Conservation (phyloP, 2,113 vertebrate genomes). For the Tyto alba region DNA sequence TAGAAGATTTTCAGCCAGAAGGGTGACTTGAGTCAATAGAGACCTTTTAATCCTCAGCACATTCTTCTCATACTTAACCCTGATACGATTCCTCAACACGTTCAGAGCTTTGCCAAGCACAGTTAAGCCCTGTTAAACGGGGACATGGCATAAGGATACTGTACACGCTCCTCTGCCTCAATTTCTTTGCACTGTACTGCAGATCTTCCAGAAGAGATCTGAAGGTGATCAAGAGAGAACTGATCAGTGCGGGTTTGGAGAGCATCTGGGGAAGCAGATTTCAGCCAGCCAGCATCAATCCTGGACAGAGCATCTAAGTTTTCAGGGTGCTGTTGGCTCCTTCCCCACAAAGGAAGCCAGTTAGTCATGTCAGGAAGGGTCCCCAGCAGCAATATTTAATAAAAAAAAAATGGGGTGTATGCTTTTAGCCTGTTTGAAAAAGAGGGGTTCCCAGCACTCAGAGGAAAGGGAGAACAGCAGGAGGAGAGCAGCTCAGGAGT, state of each 20-base stretch:
- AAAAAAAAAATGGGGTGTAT: background rate
- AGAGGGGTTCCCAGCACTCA: rapidly evolving
- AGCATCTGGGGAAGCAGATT: background rate
- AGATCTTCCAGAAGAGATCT: background rate
- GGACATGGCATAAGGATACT: conserved; percentile 15
- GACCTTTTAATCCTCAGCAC: conserved; percentile 35
- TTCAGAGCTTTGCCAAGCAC: conserved; percentile 14
- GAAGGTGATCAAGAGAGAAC: background rate
- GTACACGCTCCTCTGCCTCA: background rate
- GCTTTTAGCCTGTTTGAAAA: background rate
- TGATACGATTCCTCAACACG: background rate
- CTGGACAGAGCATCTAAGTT: background rate
- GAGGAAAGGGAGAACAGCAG: background rate
- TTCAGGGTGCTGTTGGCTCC: background rate
- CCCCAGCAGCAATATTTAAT: too few species aligned
- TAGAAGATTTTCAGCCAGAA: background rate
- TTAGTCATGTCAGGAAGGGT: background rate
- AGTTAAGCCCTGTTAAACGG: conserved; percentile 50
- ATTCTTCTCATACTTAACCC: background rate
- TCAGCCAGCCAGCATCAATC: rapidly evolving
- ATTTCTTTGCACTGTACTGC: background rate
- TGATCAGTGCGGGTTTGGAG: background rate
- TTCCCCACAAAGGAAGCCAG: background rate
- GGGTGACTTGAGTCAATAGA: background rate
- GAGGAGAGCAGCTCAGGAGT: background rate